phyloP scores from a whole-genome alignment of 2,888 invertebrate species.

The Eubasilissa splendida region DNA sequence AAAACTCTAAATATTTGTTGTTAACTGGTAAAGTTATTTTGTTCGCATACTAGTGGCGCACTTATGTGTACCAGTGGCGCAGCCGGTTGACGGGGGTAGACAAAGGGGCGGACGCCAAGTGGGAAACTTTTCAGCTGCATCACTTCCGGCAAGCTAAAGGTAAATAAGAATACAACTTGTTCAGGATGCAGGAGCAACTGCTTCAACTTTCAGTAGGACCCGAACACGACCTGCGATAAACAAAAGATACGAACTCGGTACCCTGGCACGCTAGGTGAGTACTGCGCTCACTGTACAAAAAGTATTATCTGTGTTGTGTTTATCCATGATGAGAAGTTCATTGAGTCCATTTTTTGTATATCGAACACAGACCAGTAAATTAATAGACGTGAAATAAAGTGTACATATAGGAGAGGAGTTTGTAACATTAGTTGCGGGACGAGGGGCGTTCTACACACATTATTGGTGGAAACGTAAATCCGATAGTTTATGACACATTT shows the following conservation, averaged over 20 bases:
- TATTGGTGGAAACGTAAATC: too few relatives aligned
- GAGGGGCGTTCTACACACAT: too few relatives aligned
- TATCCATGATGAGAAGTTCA: too few relatives aligned
- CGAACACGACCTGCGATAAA: conserved; percentile 17
- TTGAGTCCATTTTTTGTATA: too few relatives aligned
- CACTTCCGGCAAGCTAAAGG: conserved; percentile 26
- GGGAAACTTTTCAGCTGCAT: conserved; percentile 40
- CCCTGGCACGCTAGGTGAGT: background rate
- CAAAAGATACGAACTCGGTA: conserved; percentile 20
- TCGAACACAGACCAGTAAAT: too few relatives aligned
- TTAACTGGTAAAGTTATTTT: background rate
- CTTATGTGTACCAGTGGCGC: background rate
- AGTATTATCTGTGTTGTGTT: too few relatives aligned
- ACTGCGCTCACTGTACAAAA: too few relatives aligned
- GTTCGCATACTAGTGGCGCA: background rate
- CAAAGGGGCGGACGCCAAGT: background rate
- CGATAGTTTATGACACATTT: too few relatives aligned
- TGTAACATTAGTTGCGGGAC: too few relatives aligned
- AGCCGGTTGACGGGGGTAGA: conserved; percentile 5
- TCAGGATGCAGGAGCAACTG: conserved; percentile 36
- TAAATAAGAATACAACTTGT: conserved; percentile 40
- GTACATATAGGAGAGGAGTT: too few relatives aligned
- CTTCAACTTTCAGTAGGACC: conserved; percentile 22
- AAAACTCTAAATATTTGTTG: too few relatives aligned
- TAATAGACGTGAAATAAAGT: too few relatives aligned